Evolutionary conservation across 2,888 invertebrate genomes (phyloP).

Genomic region (Yponomeuta evonymella): DNA sequence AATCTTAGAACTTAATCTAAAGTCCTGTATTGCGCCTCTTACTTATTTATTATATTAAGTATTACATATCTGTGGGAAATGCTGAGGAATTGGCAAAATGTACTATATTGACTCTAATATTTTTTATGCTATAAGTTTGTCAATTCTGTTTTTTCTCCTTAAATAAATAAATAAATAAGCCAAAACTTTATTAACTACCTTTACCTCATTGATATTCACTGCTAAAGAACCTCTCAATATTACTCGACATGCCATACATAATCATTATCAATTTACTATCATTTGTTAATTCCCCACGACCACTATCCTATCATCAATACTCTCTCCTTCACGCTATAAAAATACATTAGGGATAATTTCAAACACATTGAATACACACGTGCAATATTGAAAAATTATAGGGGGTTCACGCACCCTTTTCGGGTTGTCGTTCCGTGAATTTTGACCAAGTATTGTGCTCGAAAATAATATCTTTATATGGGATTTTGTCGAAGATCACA

Average conservation of each 20-base stretch:
- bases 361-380: slow-evolving; percentile 43
- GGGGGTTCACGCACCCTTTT: background rate
- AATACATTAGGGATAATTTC: background rate
- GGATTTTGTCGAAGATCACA: no score
- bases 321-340: background rate
- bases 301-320: background rate
- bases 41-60: no score
- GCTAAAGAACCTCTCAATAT: background rate
- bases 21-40: no score
- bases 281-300: background rate
- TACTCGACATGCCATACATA: background rate
- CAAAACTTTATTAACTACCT: no score
- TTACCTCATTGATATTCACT: slow-evolving; percentile 15
- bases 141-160: no score
- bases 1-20: no score
- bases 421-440: background rate
- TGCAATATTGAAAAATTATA: slow-evolving; percentile 33
- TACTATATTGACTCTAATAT: no score
- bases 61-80: no score
- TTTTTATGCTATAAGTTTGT: no score
- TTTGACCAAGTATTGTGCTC: background rate
- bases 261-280: background rate
- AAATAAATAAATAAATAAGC: no score
- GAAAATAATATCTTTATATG: no score
- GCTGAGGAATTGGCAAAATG: no score